Evolutionary conservation across 30 jellyfish, hydroid and myxozoan genomes (phyloP), one percentile per base, ranked within the genome.

Genomic region (Pseudorhiza aurosa): DNA sequence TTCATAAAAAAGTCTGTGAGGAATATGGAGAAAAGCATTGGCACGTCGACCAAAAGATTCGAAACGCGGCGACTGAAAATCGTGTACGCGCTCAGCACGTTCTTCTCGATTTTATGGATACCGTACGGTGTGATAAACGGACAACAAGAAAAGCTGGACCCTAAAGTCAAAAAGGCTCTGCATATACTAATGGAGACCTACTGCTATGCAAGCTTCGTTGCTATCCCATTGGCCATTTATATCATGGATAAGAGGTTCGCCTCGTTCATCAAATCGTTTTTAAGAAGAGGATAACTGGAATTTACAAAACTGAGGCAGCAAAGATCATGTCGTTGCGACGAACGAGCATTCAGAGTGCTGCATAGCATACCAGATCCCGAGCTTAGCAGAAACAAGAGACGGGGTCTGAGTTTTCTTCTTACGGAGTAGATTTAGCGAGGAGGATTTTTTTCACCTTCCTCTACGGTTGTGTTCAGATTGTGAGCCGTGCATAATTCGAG

Each of bases 81-180:
- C 4, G 51, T 43, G 50, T 8, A 29, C 28, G 26, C 49, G 33
- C 29, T 82, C 24, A 21, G 81, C 58, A 19, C 46, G 12, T 29
- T 69, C 56, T 68, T 67, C 72, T 42, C 87, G 29, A 1, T 58
- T 0, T 19, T 68, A 9, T 82, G 94, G 94, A 31, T 82, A 4
- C 94, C 94, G n/a, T 67, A 67, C 79, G 94, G 87, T 15, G 68
- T 69, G 6, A 40, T 82, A 12, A 56, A 28, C 35, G 71, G 63
- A 10, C 63, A 18, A 28, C 75, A 32, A 8, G 44, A 51, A 3
- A 26, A 30, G 42, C 14, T 82, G 58, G 79, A 43, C 58, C 29
- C 35, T 1, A 40, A 47, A 2, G 25, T 43, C 10, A 33, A 40
- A 18, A 31, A 58, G 15, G 56, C 25, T 24, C 27, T 69, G 58